Evolutionary conservation across 2,888 invertebrate species (phyloP).

Genomic region (Ophion costatus): DNA sequence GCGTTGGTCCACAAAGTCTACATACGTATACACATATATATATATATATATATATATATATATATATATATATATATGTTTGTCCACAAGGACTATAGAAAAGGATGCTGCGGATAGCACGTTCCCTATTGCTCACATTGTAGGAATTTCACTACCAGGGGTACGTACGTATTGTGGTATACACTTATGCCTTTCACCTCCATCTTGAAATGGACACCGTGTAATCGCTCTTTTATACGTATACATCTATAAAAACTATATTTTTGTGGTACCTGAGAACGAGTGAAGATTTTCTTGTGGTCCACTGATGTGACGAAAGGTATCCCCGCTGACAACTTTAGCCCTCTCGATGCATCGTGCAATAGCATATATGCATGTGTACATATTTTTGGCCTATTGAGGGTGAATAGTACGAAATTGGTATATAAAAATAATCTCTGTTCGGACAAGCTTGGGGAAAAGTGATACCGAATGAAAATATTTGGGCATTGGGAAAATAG

Average conservation of each 20-base stretch:
- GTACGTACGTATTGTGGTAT: constrained; percentile 22
- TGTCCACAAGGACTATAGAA: constrained; percentile 31
- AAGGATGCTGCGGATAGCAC: constrained; percentile 54
- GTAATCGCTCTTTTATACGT: constrained; percentile 79
- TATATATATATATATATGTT: not conserved
- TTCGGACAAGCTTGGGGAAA: constrained; percentile 43
- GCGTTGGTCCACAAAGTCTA: constrained; percentile 60
- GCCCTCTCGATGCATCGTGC: constrained; percentile 31
- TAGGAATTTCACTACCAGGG: constrained; percentile 22
- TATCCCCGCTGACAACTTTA: constrained; percentile 41
- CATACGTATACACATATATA: constrained; percentile 38
- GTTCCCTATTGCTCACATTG: constrained; percentile 60
- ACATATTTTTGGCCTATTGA: not conserved
- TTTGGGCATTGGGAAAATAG: constrained; percentile 75
- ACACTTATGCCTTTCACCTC: constrained; percentile 62
- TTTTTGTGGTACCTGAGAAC: constrained; percentile 58
- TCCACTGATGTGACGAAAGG: constrained; percentile 44
- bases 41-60: not conserved
- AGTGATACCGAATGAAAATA: constrained; percentile 75
- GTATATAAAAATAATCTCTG: constrained; percentile 32
- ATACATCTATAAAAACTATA: constrained; percentile 27
- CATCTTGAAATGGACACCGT: constrained; percentile 81
- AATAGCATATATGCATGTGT: not conserved
- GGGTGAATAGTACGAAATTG: constrained; percentile 23
- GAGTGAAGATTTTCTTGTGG: constrained; percentile 23